Conservation (phyloP, 1,140 invertebrate species). For the Cherax quadricarinatus region DNA sequence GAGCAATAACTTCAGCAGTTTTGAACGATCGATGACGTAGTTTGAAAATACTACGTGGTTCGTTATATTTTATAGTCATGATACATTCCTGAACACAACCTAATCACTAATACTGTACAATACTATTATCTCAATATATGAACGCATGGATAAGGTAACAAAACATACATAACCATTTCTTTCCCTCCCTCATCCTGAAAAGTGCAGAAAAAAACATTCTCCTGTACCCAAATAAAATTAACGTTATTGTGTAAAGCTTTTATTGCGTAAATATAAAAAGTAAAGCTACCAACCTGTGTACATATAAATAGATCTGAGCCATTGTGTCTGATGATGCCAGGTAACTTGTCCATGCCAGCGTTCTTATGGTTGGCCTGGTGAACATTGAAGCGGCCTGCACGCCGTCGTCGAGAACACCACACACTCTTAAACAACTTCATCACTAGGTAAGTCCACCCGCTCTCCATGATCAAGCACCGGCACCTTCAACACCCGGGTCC, state of each 20-base stretch:
- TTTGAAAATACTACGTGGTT: neutral
- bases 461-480: constrained; percentile 46
- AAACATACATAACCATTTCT: too few species aligned
- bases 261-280: too few species aligned
- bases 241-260: too few species aligned
- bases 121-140: too few species aligned
- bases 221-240: too few species aligned
- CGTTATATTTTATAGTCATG: neutral
- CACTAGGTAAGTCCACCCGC: constrained; percentile 57
- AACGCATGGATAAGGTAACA: too few species aligned
- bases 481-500: neutral
- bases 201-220: too few species aligned
- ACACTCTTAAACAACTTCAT: constrained; percentile 69
- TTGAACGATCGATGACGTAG: too few species aligned
- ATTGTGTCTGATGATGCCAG: constrained; percentile 62
- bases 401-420: constrained; percentile 48
- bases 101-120: too few species aligned
- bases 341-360: constrained; percentile 34
- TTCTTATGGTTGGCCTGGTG: constrained; percentile 63
- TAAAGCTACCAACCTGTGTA: constrained; percentile 38
- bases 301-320: constrained; percentile 47
- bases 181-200: too few species aligned
- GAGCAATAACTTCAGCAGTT: too few species aligned
- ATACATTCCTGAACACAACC: too few species aligned
- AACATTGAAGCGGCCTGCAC: constrained; percentile 66